Percentiles rank a stretch among this genome's conserved stretches.
Conservation (phyloP, 2,888 invertebrate genomes). For the Pachydiplax longipennis region DNA sequence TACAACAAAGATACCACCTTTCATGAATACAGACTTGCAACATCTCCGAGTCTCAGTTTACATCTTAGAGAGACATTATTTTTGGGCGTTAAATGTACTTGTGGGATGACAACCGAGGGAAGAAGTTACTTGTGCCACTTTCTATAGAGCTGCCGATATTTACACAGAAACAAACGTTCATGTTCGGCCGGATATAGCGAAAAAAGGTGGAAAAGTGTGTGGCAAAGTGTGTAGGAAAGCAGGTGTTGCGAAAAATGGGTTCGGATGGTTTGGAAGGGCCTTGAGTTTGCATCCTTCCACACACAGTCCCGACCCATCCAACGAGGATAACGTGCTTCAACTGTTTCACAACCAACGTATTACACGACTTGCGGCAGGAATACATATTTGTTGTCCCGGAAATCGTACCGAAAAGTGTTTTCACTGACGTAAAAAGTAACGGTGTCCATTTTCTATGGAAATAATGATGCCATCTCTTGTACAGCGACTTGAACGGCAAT, state of each 20-base stretch:
- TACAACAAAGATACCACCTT: too few relatives aligned
- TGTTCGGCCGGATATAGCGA: background rate
- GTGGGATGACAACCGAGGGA: too few relatives aligned
- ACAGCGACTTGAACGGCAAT: too few relatives aligned
- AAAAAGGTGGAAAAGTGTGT: background rate
- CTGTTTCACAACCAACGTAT: background rate
- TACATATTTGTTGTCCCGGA: background rate
- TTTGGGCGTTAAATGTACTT: background rate
- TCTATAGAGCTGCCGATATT: background rate
- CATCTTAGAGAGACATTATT: background rate
- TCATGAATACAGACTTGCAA: too few relatives aligned
- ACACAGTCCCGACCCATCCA: constrained; percentile 25
- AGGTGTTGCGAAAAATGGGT: constrained; percentile 10
- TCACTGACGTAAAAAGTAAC: background rate
- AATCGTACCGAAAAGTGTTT: background rate
- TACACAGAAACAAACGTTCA: background rate
- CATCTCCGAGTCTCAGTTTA: too few relatives aligned
- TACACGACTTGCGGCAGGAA: background rate
- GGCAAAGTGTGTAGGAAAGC: background rate
- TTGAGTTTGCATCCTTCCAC: constrained; percentile 36
- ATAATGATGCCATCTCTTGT: background rate
- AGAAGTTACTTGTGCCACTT: background rate
- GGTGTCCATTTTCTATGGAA: background rate
- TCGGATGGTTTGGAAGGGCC: constrained; percentile 34
- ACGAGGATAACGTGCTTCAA: background rate